Conservation (phyloP, 2,113 vertebrate genomes). For the Panthera tigris region DNA sequence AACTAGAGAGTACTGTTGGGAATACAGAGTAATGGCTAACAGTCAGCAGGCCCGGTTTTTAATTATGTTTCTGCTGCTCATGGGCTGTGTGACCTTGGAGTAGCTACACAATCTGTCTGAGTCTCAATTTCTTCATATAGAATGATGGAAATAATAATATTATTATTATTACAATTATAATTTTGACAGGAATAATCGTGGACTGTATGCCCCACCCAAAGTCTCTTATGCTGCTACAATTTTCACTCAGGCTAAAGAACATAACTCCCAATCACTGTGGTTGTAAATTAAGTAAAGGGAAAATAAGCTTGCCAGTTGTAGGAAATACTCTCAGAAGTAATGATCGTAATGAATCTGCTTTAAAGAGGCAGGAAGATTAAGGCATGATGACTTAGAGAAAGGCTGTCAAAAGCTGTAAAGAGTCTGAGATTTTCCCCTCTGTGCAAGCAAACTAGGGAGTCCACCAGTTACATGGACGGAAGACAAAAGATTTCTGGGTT, state of each 20-base stretch:
- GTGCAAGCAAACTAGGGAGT: background rate
- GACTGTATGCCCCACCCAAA: background rate
- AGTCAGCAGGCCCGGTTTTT: background rate
- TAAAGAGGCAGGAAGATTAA: conserved; percentile 19
- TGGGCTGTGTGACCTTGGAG: background rate
- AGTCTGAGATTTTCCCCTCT: background rate
- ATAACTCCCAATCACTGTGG: background rate
- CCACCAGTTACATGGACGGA: background rate
- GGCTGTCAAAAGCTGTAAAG: background rate
- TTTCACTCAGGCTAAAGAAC: background rate
- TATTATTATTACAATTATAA: background rate
- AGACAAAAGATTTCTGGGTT: background rate
- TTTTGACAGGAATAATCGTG: background rate
- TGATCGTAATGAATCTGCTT: conserved; percentile 5
- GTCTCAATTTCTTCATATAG: conserved; percentile 2
- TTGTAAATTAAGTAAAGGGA: background rate
- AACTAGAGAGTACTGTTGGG: background rate
- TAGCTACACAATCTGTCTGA: background rate
- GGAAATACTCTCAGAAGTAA: background rate
- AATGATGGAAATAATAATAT: background rate
- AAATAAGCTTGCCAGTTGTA: conserved; percentile 3
- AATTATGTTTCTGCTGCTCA: background rate
- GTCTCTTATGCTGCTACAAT: background rate
- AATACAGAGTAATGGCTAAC: background rate
- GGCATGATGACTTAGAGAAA: background rate